A percentile compares a stretch with the other conserved stretches of the same genome.
These are phyloP conservation scores for Clamator glandarius DNA, from an alignment of 2,797 vertebrate genomes.

Conservation along the genomic window DNA sequence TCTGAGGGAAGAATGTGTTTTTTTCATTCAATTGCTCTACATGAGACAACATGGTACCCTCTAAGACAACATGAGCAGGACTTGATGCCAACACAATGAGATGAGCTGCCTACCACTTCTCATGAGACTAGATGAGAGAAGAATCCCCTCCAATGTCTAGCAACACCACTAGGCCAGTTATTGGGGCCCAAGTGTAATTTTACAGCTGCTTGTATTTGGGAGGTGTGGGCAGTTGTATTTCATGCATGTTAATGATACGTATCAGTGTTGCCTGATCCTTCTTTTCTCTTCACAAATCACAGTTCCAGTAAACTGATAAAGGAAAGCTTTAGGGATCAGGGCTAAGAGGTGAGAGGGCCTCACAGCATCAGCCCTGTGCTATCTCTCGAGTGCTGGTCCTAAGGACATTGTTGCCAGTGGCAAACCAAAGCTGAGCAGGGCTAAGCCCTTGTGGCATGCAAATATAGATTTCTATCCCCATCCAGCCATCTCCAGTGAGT, in stretches of 20 bases:
- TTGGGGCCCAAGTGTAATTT: neutral
- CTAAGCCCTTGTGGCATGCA: neutral
- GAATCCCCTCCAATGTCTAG: neutral
- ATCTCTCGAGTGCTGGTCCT: neutral
- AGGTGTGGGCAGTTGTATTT: neutral
- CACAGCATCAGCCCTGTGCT: neutral
- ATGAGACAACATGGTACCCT: neutral
- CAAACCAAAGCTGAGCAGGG: neutral
- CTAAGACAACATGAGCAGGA: neutral
- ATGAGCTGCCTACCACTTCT: neutral
- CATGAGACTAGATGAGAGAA: neutral
- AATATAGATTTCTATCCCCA: accelerated
- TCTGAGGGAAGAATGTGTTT: neutral
- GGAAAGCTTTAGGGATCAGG: neutral
- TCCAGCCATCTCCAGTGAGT: neutral
- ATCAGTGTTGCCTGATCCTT: neutral
- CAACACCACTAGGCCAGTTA: neutral
- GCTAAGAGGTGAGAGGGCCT: neutral
- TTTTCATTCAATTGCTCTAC: neutral
- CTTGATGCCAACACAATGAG: accelerated
- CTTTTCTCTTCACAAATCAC: neutral
- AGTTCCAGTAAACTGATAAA: neutral
- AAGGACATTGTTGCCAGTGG: neutral
- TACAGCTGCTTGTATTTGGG: neutral
- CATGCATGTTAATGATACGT: accelerated